Conservation (phyloP, 2,113 vertebrate genomes). For the Lepus timidus region DNA sequence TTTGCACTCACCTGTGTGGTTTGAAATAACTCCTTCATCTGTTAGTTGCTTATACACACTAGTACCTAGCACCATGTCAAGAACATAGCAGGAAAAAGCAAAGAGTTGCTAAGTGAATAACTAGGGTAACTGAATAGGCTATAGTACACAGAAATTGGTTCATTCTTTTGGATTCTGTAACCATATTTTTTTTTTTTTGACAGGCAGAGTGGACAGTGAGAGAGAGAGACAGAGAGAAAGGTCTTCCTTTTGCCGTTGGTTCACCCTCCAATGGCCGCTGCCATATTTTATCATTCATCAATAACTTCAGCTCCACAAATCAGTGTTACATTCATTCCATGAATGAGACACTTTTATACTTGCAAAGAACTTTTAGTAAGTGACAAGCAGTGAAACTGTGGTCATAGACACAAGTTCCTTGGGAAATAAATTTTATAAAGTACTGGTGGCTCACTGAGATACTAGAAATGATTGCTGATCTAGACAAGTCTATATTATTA, state of each 20-base stretch:
- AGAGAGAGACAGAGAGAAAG: too few relatives aligned
- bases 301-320: slow-evolving; percentile 7
- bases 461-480: not conserved
- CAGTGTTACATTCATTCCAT: not conserved
- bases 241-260: too few relatives aligned
- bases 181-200: too few relatives aligned
- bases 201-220: too few relatives aligned
- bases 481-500: not conserved
- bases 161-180: slow-evolving; percentile 14
- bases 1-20: not conserved
- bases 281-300: not conserved
- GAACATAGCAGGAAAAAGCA: not conserved
- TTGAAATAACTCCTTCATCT: not conserved
- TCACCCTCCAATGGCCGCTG: too few relatives aligned
- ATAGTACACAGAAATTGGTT: not conserved
- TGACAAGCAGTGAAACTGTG: not conserved
- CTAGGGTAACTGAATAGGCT: not conserved
- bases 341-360: not conserved
- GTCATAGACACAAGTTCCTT: not conserved
- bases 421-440: not conserved
- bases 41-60: not conserved
- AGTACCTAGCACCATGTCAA: not conserved
- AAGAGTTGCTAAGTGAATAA: not conserved
- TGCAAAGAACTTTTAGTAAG: not conserved
- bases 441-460: not conserved